A percentile compares a stretch with the other conserved stretches of the same genome.
Conservation (phyloP, 2,113 vertebrate genomes). For the Myanophis thanlyinensis region DNA sequence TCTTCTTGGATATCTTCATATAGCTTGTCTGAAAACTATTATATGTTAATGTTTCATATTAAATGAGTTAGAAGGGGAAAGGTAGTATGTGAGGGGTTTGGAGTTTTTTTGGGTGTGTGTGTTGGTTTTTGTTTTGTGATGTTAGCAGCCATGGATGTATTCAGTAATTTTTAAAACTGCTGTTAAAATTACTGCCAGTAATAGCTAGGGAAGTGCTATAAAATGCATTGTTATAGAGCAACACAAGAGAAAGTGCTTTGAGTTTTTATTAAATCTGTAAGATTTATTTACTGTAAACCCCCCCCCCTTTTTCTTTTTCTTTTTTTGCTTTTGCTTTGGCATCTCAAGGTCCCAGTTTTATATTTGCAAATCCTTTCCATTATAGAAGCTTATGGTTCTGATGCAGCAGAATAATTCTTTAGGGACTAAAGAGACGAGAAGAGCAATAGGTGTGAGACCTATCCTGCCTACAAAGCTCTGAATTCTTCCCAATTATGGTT, state of each 20-base stretch:
- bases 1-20: not conserved
- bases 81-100: not conserved
- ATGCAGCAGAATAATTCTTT: not conserved
- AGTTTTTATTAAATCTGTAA: not conserved
- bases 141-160: constrained; percentile 11
- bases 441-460: not conserved
- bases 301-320: not conserved
- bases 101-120: too few relatives aligned
- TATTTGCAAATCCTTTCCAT: not conserved
- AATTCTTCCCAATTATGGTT: not conserved
- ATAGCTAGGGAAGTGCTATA: not conserved
- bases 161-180: constrained; percentile 18
- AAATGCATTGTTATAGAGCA: not conserved
- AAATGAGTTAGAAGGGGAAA: not conserved
- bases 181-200: not conserved
- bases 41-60: constrained; percentile 20
- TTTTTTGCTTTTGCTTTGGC: not conserved
- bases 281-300: not conserved
- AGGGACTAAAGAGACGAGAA: not conserved
- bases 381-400: not conserved
- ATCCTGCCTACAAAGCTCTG: not conserved
- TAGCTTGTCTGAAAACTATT: not conserved
- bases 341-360: not conserved
- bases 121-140: not conserved
- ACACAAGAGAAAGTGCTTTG: not conserved